These are phyloP conservation scores for Dryomyza anilis DNA, from an alignment of 2,888 invertebrate genomes.

Conservation along the genomic window DNA sequence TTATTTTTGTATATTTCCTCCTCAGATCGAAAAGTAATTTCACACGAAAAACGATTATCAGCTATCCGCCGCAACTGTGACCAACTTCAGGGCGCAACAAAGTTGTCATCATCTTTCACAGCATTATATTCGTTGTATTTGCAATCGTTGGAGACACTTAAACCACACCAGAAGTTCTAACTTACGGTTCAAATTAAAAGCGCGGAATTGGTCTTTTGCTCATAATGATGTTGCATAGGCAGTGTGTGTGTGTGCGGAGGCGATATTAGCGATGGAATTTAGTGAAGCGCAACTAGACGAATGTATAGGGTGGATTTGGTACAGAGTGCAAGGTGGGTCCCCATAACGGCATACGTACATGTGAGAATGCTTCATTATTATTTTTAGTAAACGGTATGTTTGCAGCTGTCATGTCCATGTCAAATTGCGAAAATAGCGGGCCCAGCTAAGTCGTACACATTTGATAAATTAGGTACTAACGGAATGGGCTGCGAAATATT, in stretches of 20 bases:
- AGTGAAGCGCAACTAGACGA: no score
- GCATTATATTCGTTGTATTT: neutral
- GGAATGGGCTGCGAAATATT: no score
- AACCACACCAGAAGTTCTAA: slow-evolving; percentile 3
- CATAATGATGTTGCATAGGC: no score
- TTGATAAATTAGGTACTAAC: slow-evolving; percentile 23
- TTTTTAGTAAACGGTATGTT: no score
- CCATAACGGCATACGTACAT: no score
- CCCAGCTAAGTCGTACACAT: neutral
- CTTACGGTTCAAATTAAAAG: slow-evolving; percentile 34
- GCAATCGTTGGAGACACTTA: neutral
- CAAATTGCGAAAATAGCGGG: slow-evolving; percentile 16
- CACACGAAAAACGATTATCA: slow-evolving; percentile 32
- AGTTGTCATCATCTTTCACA: neutral
- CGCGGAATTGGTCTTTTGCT: slow-evolving; percentile 37
- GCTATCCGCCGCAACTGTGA: slow-evolving; percentile 23
- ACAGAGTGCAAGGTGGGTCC: neutral
- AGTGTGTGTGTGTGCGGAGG: no score
- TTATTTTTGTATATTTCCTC: neutral
- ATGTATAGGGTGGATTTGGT: neutral
- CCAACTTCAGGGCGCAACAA: slow-evolving; percentile 15
- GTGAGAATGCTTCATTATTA: no score
- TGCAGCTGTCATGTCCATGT: slow-evolving; percentile 22
- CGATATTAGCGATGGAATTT: neutral
- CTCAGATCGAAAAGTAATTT: slow-evolving; percentile 24